These are phyloP conservation scores for Druon quercuslanigerum DNA, from an alignment of 1,140 invertebrate species.

Conservation along the genomic window DNA sequence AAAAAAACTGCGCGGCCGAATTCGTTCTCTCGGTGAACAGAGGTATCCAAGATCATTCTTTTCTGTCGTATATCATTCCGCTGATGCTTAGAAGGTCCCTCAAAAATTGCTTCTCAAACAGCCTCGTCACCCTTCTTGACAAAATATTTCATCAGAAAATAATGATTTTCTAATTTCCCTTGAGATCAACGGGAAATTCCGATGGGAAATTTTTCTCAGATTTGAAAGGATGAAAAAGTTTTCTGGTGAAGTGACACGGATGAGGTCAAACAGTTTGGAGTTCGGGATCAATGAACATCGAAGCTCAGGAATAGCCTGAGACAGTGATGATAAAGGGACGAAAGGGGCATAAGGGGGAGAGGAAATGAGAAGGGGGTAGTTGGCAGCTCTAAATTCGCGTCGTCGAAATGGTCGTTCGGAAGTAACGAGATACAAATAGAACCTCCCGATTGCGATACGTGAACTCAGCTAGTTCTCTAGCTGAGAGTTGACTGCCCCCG, in stretches of 20 bases:
- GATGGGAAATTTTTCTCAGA: too few relatives aligned
- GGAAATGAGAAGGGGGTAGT: slow-evolving; percentile 36
- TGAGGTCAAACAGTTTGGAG: slow-evolving; percentile 29
- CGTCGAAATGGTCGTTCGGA: slow-evolving; percentile 56
- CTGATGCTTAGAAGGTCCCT: too few relatives aligned
- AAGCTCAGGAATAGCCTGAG: slow-evolving; percentile 50
- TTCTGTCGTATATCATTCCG: too few relatives aligned
- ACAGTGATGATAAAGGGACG: slow-evolving; percentile 42
- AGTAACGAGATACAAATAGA: slow-evolving; percentile 71
- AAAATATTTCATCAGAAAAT: too few relatives aligned
- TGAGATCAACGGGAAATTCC: too few relatives aligned
- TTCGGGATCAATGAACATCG: slow-evolving; percentile 55
- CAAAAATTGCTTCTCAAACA: too few relatives aligned
- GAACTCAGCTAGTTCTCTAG: slow-evolving; percentile 43
- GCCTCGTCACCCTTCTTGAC: too few relatives aligned
- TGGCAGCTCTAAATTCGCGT: slow-evolving; percentile 54
- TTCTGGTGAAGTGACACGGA: neutral
- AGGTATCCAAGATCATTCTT: too few relatives aligned
- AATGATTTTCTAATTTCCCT: too few relatives aligned
- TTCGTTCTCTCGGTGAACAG: too few relatives aligned
- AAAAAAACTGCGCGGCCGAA: too few relatives aligned
- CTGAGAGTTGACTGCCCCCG: slow-evolving; percentile 59
- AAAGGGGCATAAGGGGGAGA: slow-evolving; percentile 49
- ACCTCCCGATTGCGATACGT: slow-evolving; percentile 57
- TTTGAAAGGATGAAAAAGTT: too few relatives aligned